Evolutionary conservation across 23 tunicate species (phyloP), one percentile per base, ranked within the genome.

Genomic region (Corella eumyota): DNA sequence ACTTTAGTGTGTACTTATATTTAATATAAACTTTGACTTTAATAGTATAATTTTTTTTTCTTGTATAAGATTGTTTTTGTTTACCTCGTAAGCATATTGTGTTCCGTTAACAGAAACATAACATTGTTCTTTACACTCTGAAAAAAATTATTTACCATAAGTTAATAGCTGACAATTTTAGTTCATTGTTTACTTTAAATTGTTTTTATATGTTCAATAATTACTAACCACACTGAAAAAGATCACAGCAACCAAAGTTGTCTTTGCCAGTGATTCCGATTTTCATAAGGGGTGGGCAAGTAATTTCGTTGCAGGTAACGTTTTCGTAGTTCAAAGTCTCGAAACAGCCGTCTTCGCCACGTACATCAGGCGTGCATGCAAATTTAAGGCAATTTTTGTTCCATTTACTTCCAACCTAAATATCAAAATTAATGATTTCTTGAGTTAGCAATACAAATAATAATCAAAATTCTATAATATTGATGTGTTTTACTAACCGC

Each of bases 311-410:
- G 36, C 81, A 75, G 5, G 81, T 65, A 17, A 52, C 50, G 46
- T 75, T 75, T 27, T 53, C 65, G 38, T 54, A 65, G 40, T 65
- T 65, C 17, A 64, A 19, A 1, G 60, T 55, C 13, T 55, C 56
- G 53, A 30, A 75, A 35, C 81, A 75, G 3, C 81, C 81, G 44
- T 53, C 62, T 15, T 40, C 62, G 30, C 38, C 72, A 17, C 61
- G 60, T 24, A 38, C 62, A 21, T 27, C 54, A 3, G 72, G 61
- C 55, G 33, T 38, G 51, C 81, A 75, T 15, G 25, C 22, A 60
- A 75, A 75, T 38, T 37, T 54, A 31, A 65, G 36, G 61, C 81
- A 75, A 26, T 75, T 65, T 65, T 65, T 75, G 45, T 56, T 75
- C 81, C 81, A 75, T 6, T 32, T 7, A 15, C 55, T 65, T 34